phyloP scores from a whole-genome alignment of 2,888 invertebrate genomes.

The Aleiodes leptofemur region DNA sequence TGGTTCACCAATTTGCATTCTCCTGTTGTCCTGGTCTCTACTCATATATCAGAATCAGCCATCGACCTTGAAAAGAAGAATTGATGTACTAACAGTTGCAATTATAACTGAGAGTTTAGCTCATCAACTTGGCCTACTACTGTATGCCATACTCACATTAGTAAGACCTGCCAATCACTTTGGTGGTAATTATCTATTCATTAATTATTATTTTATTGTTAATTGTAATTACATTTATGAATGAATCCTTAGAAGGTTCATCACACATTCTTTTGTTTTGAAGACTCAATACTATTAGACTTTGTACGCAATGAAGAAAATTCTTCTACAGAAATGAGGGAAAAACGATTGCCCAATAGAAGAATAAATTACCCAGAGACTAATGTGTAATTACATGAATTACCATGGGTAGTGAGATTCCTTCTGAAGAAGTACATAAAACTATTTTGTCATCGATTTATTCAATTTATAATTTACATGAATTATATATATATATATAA shows the following conservation, averaged over 20 bases:
- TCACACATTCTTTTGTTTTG: not conserved
- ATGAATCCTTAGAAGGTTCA: not conserved
- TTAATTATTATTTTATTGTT: conserved; percentile 3
- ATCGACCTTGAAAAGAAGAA: conserved; percentile 72
- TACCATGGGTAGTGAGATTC: too few species aligned
- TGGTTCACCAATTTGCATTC: conserved; percentile 75
- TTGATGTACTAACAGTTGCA: conserved; percentile 76
- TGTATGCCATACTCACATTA: conserved; percentile 72
- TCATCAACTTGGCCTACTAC: conserved; percentile 72
- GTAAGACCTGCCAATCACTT: conserved; percentile 73
- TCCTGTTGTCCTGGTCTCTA: conserved; percentile 75
- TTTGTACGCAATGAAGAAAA: too few species aligned
- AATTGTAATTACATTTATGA: not conserved
- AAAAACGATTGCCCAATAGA: not conserved
- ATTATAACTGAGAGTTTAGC: conserved; percentile 73
- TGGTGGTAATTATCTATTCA: conserved; percentile 61
- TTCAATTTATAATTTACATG: too few species aligned
- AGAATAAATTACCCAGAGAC: too few species aligned
- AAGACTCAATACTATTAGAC: too few species aligned
- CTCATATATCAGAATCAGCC: conserved; percentile 76
- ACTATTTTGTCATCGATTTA: too few species aligned
- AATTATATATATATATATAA: too few species aligned
- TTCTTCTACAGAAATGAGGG: not conserved
- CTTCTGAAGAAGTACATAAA: too few species aligned
- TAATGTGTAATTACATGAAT: too few species aligned